A percentile compares a stretch with the other conserved stretches of the same genome.
These are phyloP conservation scores for Bombus terrestris DNA, from an alignment of 1,140 invertebrate genomes.

Conservation along the genomic window DNA sequence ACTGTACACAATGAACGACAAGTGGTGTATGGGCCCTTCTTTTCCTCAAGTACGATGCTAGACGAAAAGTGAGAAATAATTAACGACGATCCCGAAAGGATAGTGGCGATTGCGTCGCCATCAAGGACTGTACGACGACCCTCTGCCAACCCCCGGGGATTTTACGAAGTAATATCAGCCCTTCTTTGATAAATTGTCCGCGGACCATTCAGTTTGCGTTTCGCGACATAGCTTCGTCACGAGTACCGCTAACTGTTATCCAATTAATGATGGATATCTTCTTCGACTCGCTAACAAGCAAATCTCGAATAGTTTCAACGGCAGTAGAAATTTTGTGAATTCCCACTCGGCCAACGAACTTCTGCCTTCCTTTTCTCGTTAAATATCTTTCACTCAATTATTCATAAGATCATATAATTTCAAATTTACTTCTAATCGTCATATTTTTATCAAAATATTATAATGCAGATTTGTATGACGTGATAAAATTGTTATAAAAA, in stretches of 20 bases:
- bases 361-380: not conserved
- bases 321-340: not conserved
- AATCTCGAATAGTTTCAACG: not conserved
- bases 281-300: not conserved
- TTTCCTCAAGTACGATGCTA: slow-evolving; percentile 70
- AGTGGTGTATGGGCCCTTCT: slow-evolving; percentile 39
- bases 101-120: slow-evolving; percentile 78
- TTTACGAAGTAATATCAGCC: slow-evolving; percentile 72
- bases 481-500: too few relatives aligned
- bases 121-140: slow-evolving; percentile 64
- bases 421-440: not conserved
- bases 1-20: slow-evolving; percentile 55
- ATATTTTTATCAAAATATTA: too few relatives aligned
- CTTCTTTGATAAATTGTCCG: slow-evolving; percentile 68
- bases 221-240: slow-evolving; percentile 50
- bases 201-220: slow-evolving; percentile 66
- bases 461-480: too few relatives aligned
- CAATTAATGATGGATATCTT: slow-evolving; percentile 14
- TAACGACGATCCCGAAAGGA: slow-evolving; percentile 77
- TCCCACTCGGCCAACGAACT: not conserved
- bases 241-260: slow-evolving; percentile 18
- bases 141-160: slow-evolving; percentile 72
- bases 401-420: not conserved
- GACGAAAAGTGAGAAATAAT: slow-evolving; percentile 80
- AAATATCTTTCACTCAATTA: not conserved